Conservation (phyloP, 2,797 vertebrate species). For the Sebastes umbrosus region DNA sequence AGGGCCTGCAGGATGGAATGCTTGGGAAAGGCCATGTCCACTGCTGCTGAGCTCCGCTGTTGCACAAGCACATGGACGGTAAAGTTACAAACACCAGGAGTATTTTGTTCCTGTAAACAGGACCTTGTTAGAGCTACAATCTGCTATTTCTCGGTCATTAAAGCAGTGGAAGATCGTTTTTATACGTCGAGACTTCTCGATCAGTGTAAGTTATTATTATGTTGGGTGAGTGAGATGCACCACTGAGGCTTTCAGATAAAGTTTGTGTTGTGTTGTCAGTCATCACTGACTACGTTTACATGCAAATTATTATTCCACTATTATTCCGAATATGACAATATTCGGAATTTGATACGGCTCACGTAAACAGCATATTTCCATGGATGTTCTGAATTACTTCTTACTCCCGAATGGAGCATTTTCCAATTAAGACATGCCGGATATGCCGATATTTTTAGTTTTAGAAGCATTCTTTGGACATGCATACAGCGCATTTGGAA, state of each 20-base stretch:
- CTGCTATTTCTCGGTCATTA: background rate
- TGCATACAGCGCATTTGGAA: too few species aligned
- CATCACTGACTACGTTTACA: too few species aligned
- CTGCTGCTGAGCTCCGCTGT: conserved; percentile 36
- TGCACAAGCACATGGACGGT: conserved; percentile 29
- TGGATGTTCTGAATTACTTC: too few species aligned
- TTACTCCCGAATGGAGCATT: too few species aligned
- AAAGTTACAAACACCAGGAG: background rate
- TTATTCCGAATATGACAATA: too few species aligned
- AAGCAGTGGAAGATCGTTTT: background rate
- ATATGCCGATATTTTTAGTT: too few species aligned
- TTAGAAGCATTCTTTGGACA: too few species aligned
- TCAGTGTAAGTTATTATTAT: background rate
- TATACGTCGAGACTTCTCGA: background rate
- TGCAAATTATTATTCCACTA: too few species aligned
- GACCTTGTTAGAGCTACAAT: background rate
- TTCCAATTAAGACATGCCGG: too few species aligned
- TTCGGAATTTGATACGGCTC: too few species aligned
- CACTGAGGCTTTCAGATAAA: background rate
- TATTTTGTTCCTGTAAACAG: background rate
- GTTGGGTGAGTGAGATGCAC: background rate
- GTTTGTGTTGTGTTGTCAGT: background rate
- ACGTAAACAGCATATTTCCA: too few species aligned
- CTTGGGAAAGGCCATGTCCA: conserved; percentile 64
- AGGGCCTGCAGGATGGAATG: conserved; percentile 73